Evolutionary conservation across 64 coral and sea anemone species (phyloP).

Genomic region (Dendronephthya gigantea): DNA sequence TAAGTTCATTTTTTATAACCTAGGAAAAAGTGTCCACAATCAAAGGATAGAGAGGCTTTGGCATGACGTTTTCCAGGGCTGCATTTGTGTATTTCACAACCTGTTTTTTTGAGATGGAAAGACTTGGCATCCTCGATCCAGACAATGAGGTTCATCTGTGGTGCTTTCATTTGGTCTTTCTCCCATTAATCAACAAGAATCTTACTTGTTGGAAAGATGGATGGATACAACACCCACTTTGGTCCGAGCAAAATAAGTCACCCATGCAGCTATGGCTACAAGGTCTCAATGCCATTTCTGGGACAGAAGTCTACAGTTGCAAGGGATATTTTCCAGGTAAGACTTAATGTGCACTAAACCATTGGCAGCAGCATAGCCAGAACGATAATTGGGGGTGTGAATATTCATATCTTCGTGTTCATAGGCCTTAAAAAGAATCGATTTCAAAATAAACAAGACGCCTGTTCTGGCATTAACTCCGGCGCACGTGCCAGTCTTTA

Average conservation of each 20-base stretch:
- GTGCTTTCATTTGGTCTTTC: neutral
- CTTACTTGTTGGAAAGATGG: conserved; percentile 1
- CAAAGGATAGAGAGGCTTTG: conserved; percentile 8
- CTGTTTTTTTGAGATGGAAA: neutral
- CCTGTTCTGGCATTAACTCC: no score
- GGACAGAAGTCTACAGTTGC: neutral
- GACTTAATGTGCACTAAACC: neutral
- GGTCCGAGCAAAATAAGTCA: neutral
- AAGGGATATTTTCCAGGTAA: conserved; percentile 11
- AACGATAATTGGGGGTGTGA: no score
- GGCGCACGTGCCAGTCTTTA: no score
- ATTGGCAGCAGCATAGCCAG: neutral
- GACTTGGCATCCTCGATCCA: neutral
- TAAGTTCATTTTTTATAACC: neutral
- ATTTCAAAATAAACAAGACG: no score
- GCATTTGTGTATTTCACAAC: neutral
- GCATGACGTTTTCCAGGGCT: conserved; percentile 8
- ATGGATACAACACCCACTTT: conserved; percentile 6
- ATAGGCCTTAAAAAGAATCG: no score
- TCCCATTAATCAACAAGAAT: neutral
- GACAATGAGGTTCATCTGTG: conserved; percentile 13
- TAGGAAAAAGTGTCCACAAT: neutral
- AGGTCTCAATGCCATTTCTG: conserved; percentile 12
- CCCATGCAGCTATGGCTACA: conserved; percentile 1
- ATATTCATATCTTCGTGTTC: no score